These are phyloP conservation scores for Dromius quadrimaculatus DNA, from an alignment of 2,888 invertebrate species.

Conservation along the genomic window DNA sequence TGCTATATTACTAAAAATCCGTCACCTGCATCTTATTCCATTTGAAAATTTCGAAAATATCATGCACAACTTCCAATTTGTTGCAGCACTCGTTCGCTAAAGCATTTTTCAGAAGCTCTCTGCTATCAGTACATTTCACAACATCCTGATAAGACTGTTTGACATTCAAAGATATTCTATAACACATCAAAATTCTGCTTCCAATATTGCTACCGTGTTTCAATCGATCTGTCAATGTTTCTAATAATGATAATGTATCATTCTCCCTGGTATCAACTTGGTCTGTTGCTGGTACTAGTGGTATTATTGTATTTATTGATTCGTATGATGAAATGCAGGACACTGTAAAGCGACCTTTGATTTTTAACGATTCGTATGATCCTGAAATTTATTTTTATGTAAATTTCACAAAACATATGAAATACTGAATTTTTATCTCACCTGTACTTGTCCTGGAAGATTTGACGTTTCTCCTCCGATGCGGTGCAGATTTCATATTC, in stretches of 20 bases:
- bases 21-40: constrained; percentile 64
- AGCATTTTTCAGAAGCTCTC: constrained; percentile 69
- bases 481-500: constrained; percentile 64
- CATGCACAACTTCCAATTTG: constrained; percentile 72
- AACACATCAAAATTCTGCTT: constrained; percentile 70
- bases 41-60: constrained; percentile 71
- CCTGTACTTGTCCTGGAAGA: constrained; percentile 60
- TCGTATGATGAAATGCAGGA: too few species aligned
- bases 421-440: constrained; percentile 56
- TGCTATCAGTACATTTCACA: constrained; percentile 68
- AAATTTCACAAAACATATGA: not conserved
- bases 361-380: constrained; percentile 57
- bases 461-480: constrained; percentile 63
- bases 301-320: constrained; percentile 61
- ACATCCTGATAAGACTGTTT: constrained; percentile 71
- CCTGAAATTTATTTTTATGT: constrained; percentile 1
- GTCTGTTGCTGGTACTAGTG: constrained; percentile 58
- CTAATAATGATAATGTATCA: constrained; percentile 64
- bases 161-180: constrained; percentile 70
- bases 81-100: constrained; percentile 69
- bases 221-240: constrained; percentile 69
- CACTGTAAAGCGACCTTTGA: too few species aligned
- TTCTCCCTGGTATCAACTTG: constrained; percentile 60
- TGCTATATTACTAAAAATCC: too few species aligned
- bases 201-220: constrained; percentile 70